Evolutionary conservation across 2,888 invertebrate genomes (phyloP).

Genomic region (Phoenoteleia sp.): DNA sequence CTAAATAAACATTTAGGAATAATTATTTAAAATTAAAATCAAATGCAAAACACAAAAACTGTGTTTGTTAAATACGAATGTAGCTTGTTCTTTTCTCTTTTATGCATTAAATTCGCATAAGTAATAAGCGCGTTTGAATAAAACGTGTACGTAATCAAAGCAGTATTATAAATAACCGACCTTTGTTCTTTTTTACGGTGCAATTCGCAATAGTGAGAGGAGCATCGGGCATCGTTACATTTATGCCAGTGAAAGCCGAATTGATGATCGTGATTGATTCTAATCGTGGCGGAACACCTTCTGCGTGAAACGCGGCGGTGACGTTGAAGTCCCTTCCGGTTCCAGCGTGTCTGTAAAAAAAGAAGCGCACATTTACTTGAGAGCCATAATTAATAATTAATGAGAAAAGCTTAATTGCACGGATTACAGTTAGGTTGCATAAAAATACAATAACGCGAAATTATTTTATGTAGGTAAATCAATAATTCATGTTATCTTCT

Average conservation of each 20-base stretch:
- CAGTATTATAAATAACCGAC: slow-evolving; percentile 82
- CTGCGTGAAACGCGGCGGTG: slow-evolving; percentile 94
- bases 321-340: slow-evolving; percentile 93
- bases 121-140: too few relatives aligned
- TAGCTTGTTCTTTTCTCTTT: too few relatives aligned
- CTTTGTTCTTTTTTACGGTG: slow-evolving; percentile 93
- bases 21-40: too few relatives aligned
- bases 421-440: slow-evolving; percentile 3
- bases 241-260: slow-evolving; percentile 97
- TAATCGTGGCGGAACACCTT: slow-evolving; percentile 96
- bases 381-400: neutral
- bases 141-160: too few relatives aligned
- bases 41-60: too few relatives aligned
- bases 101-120: too few relatives aligned
- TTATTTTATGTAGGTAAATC: slow-evolving; percentile 19
- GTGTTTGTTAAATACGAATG: too few relatives aligned
- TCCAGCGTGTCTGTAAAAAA: slow-evolving; percentile 91
- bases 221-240: slow-evolving; percentile 94
- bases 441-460: neutral
- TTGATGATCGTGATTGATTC: slow-evolving; percentile 93
- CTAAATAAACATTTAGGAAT: too few relatives aligned
- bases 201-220: slow-evolving; percentile 94
- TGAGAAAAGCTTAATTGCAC: slow-evolving; percentile 13
- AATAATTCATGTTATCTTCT: slow-evolving; percentile 28
- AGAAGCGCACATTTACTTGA: slow-evolving; percentile 6